A percentile compares a stretch with the other conserved stretches of the same genome.
Evolutionary conservation across 2,113 vertebrate genomes (phyloP).

Genomic region (Trichechus manatus): DNA sequence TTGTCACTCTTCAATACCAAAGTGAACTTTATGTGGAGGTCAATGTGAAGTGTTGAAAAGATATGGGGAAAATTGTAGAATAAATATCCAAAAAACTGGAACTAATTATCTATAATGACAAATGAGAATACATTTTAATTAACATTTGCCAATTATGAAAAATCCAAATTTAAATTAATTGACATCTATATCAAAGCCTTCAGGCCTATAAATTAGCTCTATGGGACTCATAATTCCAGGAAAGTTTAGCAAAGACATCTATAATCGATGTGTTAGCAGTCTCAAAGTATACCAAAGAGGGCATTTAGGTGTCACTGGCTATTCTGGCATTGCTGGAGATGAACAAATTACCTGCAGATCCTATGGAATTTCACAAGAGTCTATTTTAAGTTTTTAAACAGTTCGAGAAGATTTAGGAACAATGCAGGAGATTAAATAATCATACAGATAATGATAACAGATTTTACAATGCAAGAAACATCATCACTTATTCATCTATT

Average conservation of each 20-base stretch:
- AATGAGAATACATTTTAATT: constrained; percentile 65
- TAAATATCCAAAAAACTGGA: constrained; percentile 32
- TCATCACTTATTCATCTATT: constrained; percentile 40
- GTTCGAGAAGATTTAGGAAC: constrained; percentile 56
- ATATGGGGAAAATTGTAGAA: constrained; percentile 3
- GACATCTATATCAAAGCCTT: constrained; percentile 62
- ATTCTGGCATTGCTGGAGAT: constrained; percentile 48
- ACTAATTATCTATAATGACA: constrained; percentile 23
- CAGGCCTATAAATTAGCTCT: constrained; percentile 58
- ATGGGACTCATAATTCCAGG: constrained; percentile 59
- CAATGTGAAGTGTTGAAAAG: constrained; percentile 49
- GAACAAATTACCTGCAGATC: constrained; percentile 73
- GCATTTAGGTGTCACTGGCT: constrained; percentile 68
- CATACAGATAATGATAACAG: constrained; percentile 54
- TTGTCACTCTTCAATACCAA: not conserved
- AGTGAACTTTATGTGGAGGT: not conserved
- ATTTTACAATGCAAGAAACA: constrained; percentile 66
- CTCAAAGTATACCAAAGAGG: constrained; percentile 42
- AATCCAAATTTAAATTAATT: constrained; percentile 68
- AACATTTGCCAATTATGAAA: constrained; percentile 65
- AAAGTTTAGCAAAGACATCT: constrained; percentile 60
- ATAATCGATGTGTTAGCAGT: constrained; percentile 64
- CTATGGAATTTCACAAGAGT: constrained; percentile 56
- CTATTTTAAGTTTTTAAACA: constrained; percentile 59
- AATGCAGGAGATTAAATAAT: constrained; percentile 66